Percentiles rank a stretch among this genome's conserved stretches.
Conservation (phyloP, 2,888 invertebrate species). For the Pseudococcus longispinus region DNA sequence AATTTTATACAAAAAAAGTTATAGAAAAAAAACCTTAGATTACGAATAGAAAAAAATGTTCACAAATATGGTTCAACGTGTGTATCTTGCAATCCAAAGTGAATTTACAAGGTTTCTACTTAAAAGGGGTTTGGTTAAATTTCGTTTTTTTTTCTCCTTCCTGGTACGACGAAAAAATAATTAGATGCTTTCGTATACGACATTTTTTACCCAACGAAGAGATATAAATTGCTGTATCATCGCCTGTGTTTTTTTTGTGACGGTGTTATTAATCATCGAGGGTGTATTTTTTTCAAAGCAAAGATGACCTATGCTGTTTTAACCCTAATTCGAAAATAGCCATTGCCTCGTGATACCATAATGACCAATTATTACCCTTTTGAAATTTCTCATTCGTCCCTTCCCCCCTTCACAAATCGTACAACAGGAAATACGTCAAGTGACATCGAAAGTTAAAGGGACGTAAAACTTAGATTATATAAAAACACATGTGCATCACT, state of each 20-base stretch:
- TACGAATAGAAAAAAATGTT: neutral
- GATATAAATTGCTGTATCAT: neutral
- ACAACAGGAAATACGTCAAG: neutral
- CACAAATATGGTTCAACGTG: constrained; percentile 6
- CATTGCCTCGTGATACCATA: neutral
- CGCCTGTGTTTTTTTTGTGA: neutral
- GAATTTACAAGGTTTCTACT: neutral
- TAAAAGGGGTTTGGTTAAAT: neutral
- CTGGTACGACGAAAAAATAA: neutral
- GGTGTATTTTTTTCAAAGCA: neutral
- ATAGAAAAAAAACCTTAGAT: neutral
- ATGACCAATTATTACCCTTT: neutral
- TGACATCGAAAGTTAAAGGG: neutral
- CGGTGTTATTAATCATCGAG: neutral
- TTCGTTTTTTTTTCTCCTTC: neutral
- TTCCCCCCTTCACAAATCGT: neutral
- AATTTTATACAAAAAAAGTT: constrained; percentile 1
- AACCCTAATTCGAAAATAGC: neutral
- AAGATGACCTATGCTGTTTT: neutral
- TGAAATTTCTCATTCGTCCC: neutral
- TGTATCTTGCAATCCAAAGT: neutral
- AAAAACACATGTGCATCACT: constrained; percentile 38
- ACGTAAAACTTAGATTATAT: constrained; percentile 16
- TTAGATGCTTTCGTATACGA: neutral
- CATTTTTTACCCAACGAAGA: neutral